phyloP scores from a whole-genome alignment of 2,113 vertebrate species.

The Mustela nigripes region DNA sequence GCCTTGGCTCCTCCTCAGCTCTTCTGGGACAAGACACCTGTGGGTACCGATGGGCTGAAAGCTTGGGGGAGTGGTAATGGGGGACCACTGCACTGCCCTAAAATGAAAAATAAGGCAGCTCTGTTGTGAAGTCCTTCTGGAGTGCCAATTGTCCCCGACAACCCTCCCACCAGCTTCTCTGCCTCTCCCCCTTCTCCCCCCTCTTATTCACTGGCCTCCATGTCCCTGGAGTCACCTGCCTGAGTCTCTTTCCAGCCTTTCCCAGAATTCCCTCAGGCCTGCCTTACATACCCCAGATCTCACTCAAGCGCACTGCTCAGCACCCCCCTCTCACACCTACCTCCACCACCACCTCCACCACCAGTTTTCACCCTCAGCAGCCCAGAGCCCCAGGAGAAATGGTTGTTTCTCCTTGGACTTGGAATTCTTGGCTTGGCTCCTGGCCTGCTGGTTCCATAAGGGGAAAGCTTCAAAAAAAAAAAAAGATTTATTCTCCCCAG shows the following conservation, averaged over 20 bases:
- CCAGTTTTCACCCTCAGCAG: fast-evolving
- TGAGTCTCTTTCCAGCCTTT: not conserved
- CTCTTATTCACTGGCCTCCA: not conserved
- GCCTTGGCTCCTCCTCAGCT: not conserved
- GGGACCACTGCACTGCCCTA: not conserved
- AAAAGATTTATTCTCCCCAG: not conserved
- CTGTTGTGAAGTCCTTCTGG: not conserved
- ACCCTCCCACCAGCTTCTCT: not conserved
- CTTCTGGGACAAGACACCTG: fast-evolving
- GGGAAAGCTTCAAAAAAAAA: not conserved
- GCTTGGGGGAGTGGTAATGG: fast-evolving
- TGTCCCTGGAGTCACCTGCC: not conserved
- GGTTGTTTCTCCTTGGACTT: too few species aligned
- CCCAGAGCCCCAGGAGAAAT: not conserved
- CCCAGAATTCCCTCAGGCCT: not conserved
- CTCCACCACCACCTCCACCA: not conserved
- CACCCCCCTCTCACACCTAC: not conserved
- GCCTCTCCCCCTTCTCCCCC: not conserved
- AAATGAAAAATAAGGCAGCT: not conserved
- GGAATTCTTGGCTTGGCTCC: not conserved
- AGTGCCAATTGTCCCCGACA: not conserved
- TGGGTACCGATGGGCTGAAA: too few species aligned
- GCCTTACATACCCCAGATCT: not conserved
- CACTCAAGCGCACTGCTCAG: too few species aligned
- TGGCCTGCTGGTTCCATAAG: fast-evolving